Evolutionary conservation across 2,113 vertebrate species (phyloP), one percentile per base, ranked within the genome.

Genomic region (Meles meles): DNA sequence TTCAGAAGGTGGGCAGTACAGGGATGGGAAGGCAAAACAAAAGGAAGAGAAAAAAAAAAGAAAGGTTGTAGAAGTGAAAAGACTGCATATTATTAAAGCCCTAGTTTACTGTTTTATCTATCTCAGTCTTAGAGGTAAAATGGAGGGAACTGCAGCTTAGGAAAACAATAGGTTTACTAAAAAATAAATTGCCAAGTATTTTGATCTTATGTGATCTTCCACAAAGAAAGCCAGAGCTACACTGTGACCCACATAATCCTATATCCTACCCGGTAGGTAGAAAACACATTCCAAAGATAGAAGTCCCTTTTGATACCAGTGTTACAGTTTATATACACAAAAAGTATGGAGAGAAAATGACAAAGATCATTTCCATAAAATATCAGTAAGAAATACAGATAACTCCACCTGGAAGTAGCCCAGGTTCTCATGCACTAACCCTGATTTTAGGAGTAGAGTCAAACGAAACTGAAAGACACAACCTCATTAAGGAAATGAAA

Each of bases 351-450:
- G 5, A 77, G 18, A 93, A 91, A 88, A 52, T 83, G 12, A 59
- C 57, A 69, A 96, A 79, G 84, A 59, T 27, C 39, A 90, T 86
- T 69, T 96, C 83, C 17, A 57, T 92, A 85, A 95, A 59, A 72
- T 79, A 67, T 44, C 7, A 83, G 29, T 23, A 91, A 85, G 44
- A 31, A 90, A 77, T 83, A 81, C 5, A 82, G 74, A 57, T n/a
- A 90, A 86, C 18, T 20, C 25, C 21, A 86, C 72, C 9, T 71
- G 44, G 49, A 90, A 79, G n/a, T 87, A 21, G 3, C 13, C 27
- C 52, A 47, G 27, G 1, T 82, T 65, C 67, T 90, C 34, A 88
- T 9, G 59, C 29, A 81, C 37, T n/a, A 69, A 47, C 8, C 12
- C 42, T 79, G 52, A 79, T 88, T 77, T 77, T 63, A 92, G 52